These are phyloP conservation scores for Sympetrum striolatum DNA, from an alignment of 2,888 invertebrate genomes.

Conservation along the genomic window DNA sequence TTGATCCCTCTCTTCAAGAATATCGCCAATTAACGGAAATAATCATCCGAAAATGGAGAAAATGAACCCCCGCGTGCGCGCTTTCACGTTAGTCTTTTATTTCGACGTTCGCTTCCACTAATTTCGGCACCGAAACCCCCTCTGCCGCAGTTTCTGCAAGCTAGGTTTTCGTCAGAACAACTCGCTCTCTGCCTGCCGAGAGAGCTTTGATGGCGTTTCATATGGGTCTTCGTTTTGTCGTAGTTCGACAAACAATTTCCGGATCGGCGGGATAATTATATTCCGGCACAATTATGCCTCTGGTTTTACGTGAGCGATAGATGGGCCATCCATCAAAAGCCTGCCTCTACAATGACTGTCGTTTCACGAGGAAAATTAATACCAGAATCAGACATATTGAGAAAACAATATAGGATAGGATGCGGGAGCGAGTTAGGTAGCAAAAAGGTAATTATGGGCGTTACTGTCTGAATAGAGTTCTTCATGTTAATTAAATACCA, in stretches of 20 bases:
- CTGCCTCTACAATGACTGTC: background rate
- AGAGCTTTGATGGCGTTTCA: background rate
- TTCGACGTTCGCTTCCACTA: background rate
- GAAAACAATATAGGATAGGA: background rate
- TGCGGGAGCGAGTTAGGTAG: too few species aligned
- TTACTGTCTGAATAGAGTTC: too few species aligned
- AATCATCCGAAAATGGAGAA: background rate
- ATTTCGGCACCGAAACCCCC: background rate
- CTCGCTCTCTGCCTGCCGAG: background rate
- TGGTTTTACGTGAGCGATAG: background rate
- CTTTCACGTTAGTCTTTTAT: background rate
- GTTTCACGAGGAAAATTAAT: background rate
- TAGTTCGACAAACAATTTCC: background rate
- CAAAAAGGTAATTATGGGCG: too few species aligned
- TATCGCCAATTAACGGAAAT: background rate
- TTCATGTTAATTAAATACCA: too few species aligned
- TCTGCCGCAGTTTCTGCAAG: background rate
- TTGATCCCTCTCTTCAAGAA: background rate
- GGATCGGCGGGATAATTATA: background rate
- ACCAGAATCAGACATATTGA: background rate
- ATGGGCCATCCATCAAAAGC: background rate
- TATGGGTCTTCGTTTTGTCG: background rate
- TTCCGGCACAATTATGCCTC: background rate
- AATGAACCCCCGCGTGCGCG: background rate
- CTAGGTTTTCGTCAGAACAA: background rate